Percentiles rank a stretch among this genome's conserved stretches.
Evolutionary conservation across 2,888 invertebrate genomes (phyloP).

Genomic region (Ptychoptera contaminata): DNA sequence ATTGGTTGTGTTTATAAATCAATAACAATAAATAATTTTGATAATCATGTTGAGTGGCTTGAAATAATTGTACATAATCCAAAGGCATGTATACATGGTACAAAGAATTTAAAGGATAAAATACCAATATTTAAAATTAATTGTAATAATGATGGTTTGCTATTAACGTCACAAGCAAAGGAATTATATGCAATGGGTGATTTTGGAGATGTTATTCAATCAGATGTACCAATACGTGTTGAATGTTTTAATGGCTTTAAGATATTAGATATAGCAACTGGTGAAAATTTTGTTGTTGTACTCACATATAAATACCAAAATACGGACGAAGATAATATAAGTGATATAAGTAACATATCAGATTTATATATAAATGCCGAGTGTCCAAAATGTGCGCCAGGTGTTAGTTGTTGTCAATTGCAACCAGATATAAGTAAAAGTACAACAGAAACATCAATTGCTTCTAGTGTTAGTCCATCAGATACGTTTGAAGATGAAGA

Average conservation of each 20-base stretch:
- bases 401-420: not conserved
- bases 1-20: slow-evolving; percentile 10
- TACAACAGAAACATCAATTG: slow-evolving; percentile 15
- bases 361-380: slow-evolving; percentile 10
- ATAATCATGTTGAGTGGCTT: slow-evolving; percentile 3
- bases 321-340: slow-evolving; percentile 36
- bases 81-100: not conserved
- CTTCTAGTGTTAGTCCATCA: slow-evolving; percentile 23
- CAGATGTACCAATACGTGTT: slow-evolving; percentile 43
- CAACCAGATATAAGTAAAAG: slow-evolving; percentile 21
- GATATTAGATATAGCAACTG: slow-evolving; percentile 55
- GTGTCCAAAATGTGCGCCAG: slow-evolving; percentile 15
- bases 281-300: slow-evolving; percentile 60
- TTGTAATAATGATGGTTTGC: slow-evolving; percentile 24
- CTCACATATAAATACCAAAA: slow-evolving; percentile 45
- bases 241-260: slow-evolving; percentile 51
- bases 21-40: slow-evolving; percentile 1
- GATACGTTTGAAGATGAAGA: slow-evolving; percentile 20
- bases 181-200: slow-evolving; percentile 26
- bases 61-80: slow-evolving; percentile 7
- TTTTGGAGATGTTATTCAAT: slow-evolving; percentile 28
- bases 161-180: slow-evolving; percentile 21
- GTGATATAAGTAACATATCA: slow-evolving; percentile 8
- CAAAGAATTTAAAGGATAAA: slow-evolving; percentile 2
- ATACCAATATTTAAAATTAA: slow-evolving; percentile 15